Conservation (phyloP, 1,140 invertebrate genomes). For the Drosophila pseudoananassae region DNA sequence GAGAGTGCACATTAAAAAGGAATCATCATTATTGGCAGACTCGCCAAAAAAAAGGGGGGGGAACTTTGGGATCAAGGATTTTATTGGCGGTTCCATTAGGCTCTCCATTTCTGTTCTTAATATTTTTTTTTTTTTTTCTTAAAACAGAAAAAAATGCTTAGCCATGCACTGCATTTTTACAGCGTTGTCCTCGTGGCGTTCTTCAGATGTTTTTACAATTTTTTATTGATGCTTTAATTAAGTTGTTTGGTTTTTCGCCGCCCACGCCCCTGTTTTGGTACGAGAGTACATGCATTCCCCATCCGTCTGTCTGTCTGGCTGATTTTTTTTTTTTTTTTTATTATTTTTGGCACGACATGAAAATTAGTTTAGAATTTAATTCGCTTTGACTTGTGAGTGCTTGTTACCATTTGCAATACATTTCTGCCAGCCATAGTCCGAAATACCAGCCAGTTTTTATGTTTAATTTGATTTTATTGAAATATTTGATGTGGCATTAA, state of each 20-base stretch:
- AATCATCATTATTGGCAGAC: conserved; percentile 83
- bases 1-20: conserved; percentile 82
- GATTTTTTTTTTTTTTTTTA: conserved; percentile 26
- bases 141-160: too few species aligned
- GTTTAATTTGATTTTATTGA: conserved; percentile 63
- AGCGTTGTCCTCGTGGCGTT: conserved; percentile 31
- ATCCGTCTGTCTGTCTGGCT: conserved; percentile 8
- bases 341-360: conserved; percentile 81
- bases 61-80: conserved; percentile 58
- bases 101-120: conserved; percentile 9
- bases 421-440: conserved; percentile 10
- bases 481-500: conserved; percentile 62
- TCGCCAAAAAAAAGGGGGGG: too few species aligned
- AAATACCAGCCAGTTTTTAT: conserved; percentile 21
- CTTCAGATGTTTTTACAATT: conserved; percentile 66
- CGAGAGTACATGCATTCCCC: conserved; percentile 25
- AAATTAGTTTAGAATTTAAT: conserved; percentile 82
- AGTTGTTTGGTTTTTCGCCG: conserved; percentile 69
- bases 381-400: conserved; percentile 81
- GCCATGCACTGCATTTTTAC: not conserved
- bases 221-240: conserved; percentile 82
- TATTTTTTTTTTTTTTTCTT: not conserved
- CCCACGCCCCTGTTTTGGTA: conserved; percentile 18
- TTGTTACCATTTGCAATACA: conserved; percentile 74
- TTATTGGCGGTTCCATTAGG: conserved; percentile 63